phyloP scores from a whole-genome alignment of 2,888 invertebrate genomes.

The Malacosoma neustria region DNA sequence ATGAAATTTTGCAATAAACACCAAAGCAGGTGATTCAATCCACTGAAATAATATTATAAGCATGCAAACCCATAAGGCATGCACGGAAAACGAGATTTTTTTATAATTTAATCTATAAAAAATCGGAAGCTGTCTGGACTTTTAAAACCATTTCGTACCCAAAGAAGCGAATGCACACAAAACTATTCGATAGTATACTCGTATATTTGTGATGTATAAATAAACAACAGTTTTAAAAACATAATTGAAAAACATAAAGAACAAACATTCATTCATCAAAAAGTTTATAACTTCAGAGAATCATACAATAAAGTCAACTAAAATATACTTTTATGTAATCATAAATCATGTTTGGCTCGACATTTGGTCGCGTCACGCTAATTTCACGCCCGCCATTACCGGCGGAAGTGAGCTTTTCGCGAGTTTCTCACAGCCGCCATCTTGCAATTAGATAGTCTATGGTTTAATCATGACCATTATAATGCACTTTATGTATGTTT shows the following conservation, averaged over 20 bases:
- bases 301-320: not conserved
- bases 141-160: too few species aligned
- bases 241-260: constrained; percentile 1
- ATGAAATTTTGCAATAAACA: too few species aligned
- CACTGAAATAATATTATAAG: too few species aligned
- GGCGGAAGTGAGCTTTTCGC: constrained; percentile 64
- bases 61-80: too few species aligned
- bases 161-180: too few species aligned
- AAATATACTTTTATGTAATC: constrained; percentile 13
- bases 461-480: constrained; percentile 5
- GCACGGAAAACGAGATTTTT: too few species aligned
- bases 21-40: too few species aligned
- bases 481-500: too few species aligned
- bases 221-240: not conserved
- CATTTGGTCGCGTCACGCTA: constrained; percentile 32
- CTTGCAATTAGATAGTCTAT: constrained; percentile 12
- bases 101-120: too few species aligned
- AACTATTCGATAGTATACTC: not conserved
- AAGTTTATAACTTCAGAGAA: not conserved
- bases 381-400: constrained; percentile 54
- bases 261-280: not conserved
- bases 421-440: constrained; percentile 38
- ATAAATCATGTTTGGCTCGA: constrained; percentile 33
- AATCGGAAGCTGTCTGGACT: too few species aligned
- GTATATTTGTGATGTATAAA: not conserved